Evolutionary conservation across 2,113 vertebrate species (phyloP).

Genomic region (Propithecus coquereli): DNA sequence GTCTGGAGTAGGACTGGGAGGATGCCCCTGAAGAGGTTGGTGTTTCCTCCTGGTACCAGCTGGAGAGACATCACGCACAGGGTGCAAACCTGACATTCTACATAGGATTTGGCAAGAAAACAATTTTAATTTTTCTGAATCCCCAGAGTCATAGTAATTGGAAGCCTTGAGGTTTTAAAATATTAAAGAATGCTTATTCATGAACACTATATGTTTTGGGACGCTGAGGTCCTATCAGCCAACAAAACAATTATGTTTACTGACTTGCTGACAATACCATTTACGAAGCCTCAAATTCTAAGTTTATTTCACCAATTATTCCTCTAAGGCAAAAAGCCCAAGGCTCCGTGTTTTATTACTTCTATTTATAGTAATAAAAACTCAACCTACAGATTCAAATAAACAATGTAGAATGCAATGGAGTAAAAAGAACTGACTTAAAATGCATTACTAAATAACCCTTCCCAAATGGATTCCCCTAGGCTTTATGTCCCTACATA

Average conservation of each 20-base stretch:
- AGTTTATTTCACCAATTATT: slow-evolving; percentile 54
- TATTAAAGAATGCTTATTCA: not conserved
- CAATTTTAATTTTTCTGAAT: not conserved
- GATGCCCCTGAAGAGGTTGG: not conserved
- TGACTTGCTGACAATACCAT: slow-evolving; percentile 47
- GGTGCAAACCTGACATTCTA: too few species aligned
- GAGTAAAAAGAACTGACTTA: slow-evolving; percentile 37
- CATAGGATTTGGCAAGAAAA: not conserved
- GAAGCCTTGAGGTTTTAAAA: not conserved
- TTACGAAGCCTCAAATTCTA: slow-evolving; percentile 14
- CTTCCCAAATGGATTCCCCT: not conserved
- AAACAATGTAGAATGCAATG: slow-evolving; percentile 45
- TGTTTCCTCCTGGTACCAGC: not conserved
- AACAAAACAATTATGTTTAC: slow-evolving; percentile 9
- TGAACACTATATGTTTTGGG: not conserved
- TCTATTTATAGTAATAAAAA: slow-evolving; percentile 62
- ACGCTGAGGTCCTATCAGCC: not conserved
- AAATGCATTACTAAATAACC: slow-evolving; percentile 45
- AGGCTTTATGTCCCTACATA: not conserved
- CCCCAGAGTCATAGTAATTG: not conserved
- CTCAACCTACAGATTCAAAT: slow-evolving; percentile 41
- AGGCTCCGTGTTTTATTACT: slow-evolving; percentile 41
- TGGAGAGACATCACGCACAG: accelerated
- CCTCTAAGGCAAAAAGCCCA: slow-evolving; percentile 22
- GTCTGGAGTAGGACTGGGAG: not conserved